Evolutionary conservation across 30 jellyfish, hydroid and myxozoan genomes (phyloP).

Genomic region (Cassiopea xamachana): DNA sequence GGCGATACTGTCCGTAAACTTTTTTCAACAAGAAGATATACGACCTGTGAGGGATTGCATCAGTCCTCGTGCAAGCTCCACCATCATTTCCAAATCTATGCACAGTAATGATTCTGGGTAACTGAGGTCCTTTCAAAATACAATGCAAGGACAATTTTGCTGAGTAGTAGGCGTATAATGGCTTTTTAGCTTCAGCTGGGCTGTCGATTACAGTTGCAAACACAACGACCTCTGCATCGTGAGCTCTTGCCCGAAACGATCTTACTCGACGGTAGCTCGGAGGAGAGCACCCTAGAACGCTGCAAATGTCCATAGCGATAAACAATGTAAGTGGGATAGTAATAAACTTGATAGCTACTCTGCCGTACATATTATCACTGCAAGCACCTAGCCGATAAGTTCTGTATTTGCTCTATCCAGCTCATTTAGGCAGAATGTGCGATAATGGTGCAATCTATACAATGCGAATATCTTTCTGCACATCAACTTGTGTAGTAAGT

Average conservation of each 20-base stretch:
- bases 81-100: slow-evolving; percentile 80
- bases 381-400: slow-evolving; percentile 1
- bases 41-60: slow-evolving; percentile 61
- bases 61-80: slow-evolving; percentile 76
- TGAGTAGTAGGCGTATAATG: slow-evolving; percentile 31
- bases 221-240: slow-evolving; percentile 71
- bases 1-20: slow-evolving; percentile 1
- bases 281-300: slow-evolving; percentile 65
- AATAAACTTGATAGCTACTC: slow-evolving; percentile 33
- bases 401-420: background rate
- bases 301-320: slow-evolving; percentile 31
- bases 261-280: slow-evolving; percentile 50
- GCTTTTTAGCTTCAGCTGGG: slow-evolving; percentile 27
- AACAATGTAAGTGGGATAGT: slow-evolving; percentile 30
- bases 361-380: slow-evolving; percentile 63
- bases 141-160: slow-evolving; percentile 74
- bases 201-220: slow-evolving; percentile 81
- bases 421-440: slow-evolving; percentile 7
- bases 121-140: slow-evolving; percentile 68
- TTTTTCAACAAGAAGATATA: slow-evolving; percentile 56
- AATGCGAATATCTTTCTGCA: background rate
- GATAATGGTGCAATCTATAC: background rate
- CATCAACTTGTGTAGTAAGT: slow-evolving; percentile 6
- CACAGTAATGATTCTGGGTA: slow-evolving; percentile 49
- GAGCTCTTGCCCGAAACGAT: slow-evolving; percentile 79